Percentiles rank a stretch among this genome's conserved stretches.
Conservation (phyloP, 2,888 invertebrate genomes). For the Nymphalis urticae region DNA sequence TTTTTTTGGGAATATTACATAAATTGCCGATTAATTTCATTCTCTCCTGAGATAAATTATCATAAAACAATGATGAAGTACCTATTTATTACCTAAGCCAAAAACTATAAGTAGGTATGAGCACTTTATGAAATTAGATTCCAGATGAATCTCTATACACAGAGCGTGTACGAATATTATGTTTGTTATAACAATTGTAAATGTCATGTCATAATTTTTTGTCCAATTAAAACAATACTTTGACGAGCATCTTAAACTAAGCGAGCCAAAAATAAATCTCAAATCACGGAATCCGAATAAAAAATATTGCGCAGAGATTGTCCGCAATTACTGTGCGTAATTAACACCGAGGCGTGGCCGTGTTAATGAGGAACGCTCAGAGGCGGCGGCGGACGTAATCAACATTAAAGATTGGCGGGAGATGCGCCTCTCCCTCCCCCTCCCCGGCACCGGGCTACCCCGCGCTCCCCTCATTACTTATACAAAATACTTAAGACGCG, state of each 20-base stretch:
- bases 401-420: constrained; percentile 83
- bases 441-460: constrained; percentile 56
- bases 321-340: constrained; percentile 73
- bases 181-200: constrained; percentile 6
- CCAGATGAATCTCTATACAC: not conserved
- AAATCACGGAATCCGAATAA: constrained; percentile 51
- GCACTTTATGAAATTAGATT: not conserved
- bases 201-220: constrained; percentile 8
- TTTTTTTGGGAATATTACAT: too few species aligned
- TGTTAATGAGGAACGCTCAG: constrained; percentile 78
- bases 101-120: too few species aligned
- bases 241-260: constrained; percentile 8
- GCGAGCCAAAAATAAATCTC: constrained; percentile 47
- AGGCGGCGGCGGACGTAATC: constrained; percentile 78
- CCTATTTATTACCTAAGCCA: too few species aligned
- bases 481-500: constrained; percentile 82
- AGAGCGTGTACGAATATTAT: not conserved
- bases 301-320: constrained; percentile 43
- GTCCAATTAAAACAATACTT: constrained; percentile 27
- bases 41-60: too few species aligned
- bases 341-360: constrained; percentile 79
- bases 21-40: too few species aligned
- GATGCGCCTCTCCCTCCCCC: constrained; percentile 75
- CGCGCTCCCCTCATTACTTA: constrained; percentile 82
- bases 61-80: too few species aligned